A percentile compares a stretch with the other conserved stretches of the same genome.
phyloP scores from a whole-genome alignment of 2,888 invertebrate species.

The Tinea pellionella region DNA sequence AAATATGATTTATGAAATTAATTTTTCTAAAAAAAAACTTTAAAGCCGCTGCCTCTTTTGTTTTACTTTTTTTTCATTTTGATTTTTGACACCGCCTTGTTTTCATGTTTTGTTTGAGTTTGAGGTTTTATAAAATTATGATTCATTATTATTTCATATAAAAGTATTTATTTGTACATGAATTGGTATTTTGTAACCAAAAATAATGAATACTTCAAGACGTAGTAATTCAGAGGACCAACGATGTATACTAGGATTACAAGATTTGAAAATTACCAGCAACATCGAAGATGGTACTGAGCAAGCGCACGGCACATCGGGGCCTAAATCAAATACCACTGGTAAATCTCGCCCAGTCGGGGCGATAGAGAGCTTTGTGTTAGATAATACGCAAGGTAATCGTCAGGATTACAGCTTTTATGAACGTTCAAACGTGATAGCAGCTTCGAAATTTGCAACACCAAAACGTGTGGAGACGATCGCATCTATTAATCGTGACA shows the following conservation, averaged over 20 bases:
- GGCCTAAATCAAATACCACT: constrained; percentile 39
- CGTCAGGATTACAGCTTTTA: constrained; percentile 64
- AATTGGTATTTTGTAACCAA: constrained; percentile 32
- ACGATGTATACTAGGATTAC: constrained; percentile 57
- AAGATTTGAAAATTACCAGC: constrained; percentile 64
- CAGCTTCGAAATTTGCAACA: constrained; percentile 81
- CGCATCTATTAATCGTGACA: constrained; percentile 55
- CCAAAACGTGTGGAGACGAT: constrained; percentile 79
- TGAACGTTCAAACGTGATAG: constrained; percentile 80
- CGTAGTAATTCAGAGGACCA: constrained; percentile 54
- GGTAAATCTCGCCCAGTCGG: constrained; percentile 70
- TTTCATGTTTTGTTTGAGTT: constrained; percentile 16
- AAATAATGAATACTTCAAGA: constrained; percentile 52
- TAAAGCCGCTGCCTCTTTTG: too few relatives aligned
- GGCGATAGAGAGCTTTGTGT: constrained; percentile 74
- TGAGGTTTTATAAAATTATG: constrained; percentile 24
- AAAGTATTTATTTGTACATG: constrained; percentile 24
- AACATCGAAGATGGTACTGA: constrained; percentile 62
- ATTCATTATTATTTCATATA: constrained; percentile 24
- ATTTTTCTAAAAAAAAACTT: too few relatives aligned
- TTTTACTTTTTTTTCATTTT: too few relatives aligned
- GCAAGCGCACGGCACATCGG: constrained; percentile 57
- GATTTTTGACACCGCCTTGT: background rate
- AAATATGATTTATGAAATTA: too few relatives aligned
- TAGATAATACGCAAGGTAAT: constrained; percentile 60